Evolutionary conservation across 1,140 invertebrate genomes (phyloP).

Genomic region (Anastrepha obliqua): DNA sequence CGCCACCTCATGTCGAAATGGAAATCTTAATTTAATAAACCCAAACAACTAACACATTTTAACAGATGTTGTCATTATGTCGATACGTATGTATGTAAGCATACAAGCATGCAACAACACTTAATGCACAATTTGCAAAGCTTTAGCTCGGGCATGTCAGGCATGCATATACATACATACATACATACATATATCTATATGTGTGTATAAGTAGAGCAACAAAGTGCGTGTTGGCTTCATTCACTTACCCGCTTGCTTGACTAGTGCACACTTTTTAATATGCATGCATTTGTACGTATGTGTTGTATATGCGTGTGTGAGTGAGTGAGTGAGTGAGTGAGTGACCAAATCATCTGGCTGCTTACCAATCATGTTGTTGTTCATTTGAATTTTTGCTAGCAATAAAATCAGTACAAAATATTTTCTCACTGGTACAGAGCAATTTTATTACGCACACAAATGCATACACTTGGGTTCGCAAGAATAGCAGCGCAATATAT

Average conservation of each 20-base stretch:
- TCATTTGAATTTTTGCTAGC: conserved; percentile 1
- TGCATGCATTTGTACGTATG: no score
- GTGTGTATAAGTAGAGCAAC: no score
- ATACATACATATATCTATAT: not conserved
- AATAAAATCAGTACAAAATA: conserved; percentile 35
- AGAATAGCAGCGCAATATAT: no score
- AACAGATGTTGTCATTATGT: conserved; percentile 38
- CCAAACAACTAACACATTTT: conserved; percentile 44
- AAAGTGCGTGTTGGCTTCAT: no score
- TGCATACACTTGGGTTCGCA: no score
- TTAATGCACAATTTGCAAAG: not conserved
- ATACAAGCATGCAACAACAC: not conserved
- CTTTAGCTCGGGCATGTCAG: not conserved
- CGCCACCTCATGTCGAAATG: conserved; percentile 39
- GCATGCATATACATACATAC: not conserved
- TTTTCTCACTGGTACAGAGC: conserved; percentile 1
- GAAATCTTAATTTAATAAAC: conserved; percentile 46
- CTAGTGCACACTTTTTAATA: no score
- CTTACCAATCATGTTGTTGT: not conserved
- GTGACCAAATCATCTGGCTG: not conserved
- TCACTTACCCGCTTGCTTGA: no score
- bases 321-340: not conserved
- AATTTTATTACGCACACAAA: not conserved
- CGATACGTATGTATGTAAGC: not conserved
- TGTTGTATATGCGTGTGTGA: no score